Conservation (phyloP, 2,797 vertebrate genomes). For the Pterois miles region DNA sequence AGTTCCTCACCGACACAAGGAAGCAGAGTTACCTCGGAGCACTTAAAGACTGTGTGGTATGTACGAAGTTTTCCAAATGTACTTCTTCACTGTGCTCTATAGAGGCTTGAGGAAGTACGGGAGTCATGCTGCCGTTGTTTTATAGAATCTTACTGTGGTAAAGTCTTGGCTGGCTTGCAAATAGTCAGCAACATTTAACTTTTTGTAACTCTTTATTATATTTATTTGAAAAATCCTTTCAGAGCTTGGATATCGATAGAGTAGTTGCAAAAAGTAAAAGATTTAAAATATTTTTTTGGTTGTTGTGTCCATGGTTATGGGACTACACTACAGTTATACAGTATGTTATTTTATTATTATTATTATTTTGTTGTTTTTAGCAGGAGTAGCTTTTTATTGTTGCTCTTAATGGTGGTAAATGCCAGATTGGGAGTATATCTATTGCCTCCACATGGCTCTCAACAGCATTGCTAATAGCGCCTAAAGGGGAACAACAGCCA, state of each 20-base stretch:
- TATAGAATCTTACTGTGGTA: neutral
- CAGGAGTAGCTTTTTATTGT: neutral
- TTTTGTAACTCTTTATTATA: neutral
- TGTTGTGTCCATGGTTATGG: neutral
- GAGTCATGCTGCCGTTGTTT: neutral
- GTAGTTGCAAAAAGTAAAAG: neutral
- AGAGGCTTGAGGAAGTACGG: neutral
- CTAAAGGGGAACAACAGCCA: too few species aligned
- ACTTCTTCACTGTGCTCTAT: neutral
- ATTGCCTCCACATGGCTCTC: too few species aligned
- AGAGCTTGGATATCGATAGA: neutral
- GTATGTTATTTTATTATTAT: too few species aligned
- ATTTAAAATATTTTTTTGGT: neutral
- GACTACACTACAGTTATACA: neutral
- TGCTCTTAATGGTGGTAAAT: neutral
- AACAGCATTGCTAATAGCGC: too few species aligned
- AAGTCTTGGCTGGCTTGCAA: neutral
- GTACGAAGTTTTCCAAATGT: slow-evolving; percentile 7
- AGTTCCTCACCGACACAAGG: slow-evolving; percentile 85
- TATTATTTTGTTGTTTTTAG: neutral
- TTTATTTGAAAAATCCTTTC: neutral
- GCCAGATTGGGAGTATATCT: too few species aligned
- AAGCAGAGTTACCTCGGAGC: slow-evolving; percentile 84
- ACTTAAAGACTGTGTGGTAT: slow-evolving; percentile 87
- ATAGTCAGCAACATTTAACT: neutral